Evolutionary conservation across 2,797 vertebrate species (phyloP).

Genomic region (Gadopsis bispinosus): DNA sequence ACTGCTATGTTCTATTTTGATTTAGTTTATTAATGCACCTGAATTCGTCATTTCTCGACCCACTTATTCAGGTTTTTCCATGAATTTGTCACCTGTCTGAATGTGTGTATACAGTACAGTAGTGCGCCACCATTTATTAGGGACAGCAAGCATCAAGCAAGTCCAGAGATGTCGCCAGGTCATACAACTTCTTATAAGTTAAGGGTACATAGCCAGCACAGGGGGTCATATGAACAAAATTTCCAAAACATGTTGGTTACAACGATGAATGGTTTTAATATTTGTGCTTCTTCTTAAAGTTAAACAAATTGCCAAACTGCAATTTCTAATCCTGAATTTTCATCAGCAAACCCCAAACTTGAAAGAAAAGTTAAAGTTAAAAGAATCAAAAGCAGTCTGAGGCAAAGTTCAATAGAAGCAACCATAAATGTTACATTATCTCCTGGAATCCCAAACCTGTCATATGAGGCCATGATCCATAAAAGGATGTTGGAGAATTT

Average conservation of each 20-base stretch:
- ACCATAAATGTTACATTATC: conserved; percentile 1
- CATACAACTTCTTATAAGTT: background rate
- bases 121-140: background rate
- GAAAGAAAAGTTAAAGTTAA: background rate
- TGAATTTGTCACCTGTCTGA: background rate
- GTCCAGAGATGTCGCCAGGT: background rate
- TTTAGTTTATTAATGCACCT: background rate
- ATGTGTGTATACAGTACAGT: background rate
- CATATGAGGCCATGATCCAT: conserved; percentile 7
- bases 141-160: background rate
- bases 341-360: background rate
- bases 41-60: background rate
- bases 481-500: background rate
- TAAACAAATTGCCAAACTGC: background rate
- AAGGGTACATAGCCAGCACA: too few species aligned
- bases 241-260: background rate
- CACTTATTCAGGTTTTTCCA: background rate
- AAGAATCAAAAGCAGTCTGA: background rate
- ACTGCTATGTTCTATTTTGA: background rate
- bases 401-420: background rate
- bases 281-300: background rate
- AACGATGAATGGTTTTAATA: background rate
- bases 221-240: too few species aligned
- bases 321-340: background rate
- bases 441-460: conserved; percentile 5